Percentiles rank a stretch among this genome's conserved stretches.
These are phyloP conservation scores for Neolamprologus sp. DNA, from an alignment of 2,113 vertebrate species.

Conservation along the genomic window DNA sequence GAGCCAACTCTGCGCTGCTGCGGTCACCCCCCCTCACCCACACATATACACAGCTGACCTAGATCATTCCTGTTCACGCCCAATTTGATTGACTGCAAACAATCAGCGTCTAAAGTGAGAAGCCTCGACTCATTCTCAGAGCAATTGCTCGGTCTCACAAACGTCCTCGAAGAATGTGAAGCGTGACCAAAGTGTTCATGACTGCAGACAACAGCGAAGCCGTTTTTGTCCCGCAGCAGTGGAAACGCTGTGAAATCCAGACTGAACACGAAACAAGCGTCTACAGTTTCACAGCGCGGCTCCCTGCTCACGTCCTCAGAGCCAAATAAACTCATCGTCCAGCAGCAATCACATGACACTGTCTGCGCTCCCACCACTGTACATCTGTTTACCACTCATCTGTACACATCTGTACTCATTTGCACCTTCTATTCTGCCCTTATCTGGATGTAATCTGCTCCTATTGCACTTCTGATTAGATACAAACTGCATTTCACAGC, in stretches of 20 bases:
- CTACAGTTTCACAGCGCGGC: neutral
- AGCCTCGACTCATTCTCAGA: neutral
- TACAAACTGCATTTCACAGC: neutral
- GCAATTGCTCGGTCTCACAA: neutral
- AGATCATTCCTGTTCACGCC: constrained; percentile 23
- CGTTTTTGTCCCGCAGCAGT: neutral
- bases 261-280: neutral
- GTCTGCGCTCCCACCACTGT: neutral
- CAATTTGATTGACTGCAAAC: neutral
- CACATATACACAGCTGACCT: constrained; percentile 7
- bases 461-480: neutral
- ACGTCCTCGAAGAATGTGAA: neutral
- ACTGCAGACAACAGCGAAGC: neutral
- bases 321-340: neutral
- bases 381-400: neutral
- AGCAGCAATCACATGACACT: neutral
- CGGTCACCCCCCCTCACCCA: neutral
- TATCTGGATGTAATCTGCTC: neutral
- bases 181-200: neutral
- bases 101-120: neutral
- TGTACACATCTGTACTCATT: neutral
- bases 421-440: neutral
- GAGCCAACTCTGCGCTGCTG: neutral
- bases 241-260: neutral
- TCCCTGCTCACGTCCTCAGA: neutral